Evolutionary conservation across 2,888 invertebrate genomes (phyloP).

Genomic region (Drosophila limbata): DNA sequence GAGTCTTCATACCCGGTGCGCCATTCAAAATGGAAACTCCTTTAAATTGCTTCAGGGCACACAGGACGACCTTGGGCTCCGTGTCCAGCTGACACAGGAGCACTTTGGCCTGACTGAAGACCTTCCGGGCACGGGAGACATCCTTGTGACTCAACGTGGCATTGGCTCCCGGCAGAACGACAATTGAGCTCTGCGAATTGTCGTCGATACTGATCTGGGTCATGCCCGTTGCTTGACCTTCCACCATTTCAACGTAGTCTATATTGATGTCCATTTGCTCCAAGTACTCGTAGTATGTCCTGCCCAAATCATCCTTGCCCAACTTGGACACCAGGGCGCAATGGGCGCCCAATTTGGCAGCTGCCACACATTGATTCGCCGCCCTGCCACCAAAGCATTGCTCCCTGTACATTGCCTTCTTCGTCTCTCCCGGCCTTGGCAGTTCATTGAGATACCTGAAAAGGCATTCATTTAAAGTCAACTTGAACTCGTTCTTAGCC

Average conservation of each 20-base stretch:
- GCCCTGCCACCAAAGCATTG: constrained; percentile 98
- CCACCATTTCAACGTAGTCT: constrained; percentile 79
- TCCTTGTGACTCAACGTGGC: constrained; percentile 88
- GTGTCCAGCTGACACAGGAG: constrained; percentile 95
- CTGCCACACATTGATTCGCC: constrained; percentile 97
- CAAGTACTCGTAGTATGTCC: constrained; percentile 91
- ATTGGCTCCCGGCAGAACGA: constrained; percentile 96
- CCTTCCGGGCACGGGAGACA: constrained; percentile 87
- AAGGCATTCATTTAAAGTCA: not conserved
- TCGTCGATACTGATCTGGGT: constrained; percentile 95
- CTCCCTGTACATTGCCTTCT: constrained; percentile 92
- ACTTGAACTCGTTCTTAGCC: not conserved
- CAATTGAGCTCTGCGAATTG: constrained; percentile 95
- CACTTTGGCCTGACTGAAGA: constrained; percentile 87
- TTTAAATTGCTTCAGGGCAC: constrained; percentile 88
- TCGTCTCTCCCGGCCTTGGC: constrained; percentile 94
- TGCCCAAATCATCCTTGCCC: constrained; percentile 94
- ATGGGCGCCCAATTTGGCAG: constrained; percentile 93
- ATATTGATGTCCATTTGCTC: constrained; percentile 88
- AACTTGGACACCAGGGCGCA: constrained; percentile 94
- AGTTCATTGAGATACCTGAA: constrained; percentile 91
- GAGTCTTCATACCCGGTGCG: constrained; percentile 91
- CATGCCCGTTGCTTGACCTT: constrained; percentile 89
- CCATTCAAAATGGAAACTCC: constrained; percentile 94
- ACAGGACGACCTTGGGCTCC: constrained; percentile 89